These are phyloP conservation scores for Drosophila paracracens DNA, from an alignment of 2,888 invertebrate genomes.

Conservation along the genomic window DNA sequence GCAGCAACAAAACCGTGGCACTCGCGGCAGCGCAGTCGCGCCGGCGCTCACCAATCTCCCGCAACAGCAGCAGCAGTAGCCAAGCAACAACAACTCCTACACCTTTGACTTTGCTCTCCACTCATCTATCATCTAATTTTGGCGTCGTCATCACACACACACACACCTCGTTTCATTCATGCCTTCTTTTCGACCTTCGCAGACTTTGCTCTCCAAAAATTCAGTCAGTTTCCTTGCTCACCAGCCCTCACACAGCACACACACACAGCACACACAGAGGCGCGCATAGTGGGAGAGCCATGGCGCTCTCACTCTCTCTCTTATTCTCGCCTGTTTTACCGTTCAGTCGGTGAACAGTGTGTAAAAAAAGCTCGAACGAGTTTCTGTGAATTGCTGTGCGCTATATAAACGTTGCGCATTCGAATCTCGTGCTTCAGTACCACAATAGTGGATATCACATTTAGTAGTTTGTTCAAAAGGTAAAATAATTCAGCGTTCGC, in stretches of 20 bases:
- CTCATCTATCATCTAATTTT: slow-evolving; percentile 45
- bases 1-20: slow-evolving; percentile 46
- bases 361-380: slow-evolving; percentile 68
- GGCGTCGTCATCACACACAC: slow-evolving; percentile 34
- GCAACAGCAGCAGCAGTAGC: no score
- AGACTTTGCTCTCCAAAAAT: slow-evolving; percentile 38
- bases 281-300: slow-evolving; percentile 40
- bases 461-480: slow-evolving; percentile 77
- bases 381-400: slow-evolving; percentile 62
- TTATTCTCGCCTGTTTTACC: slow-evolving; percentile 48
- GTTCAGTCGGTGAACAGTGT: slow-evolving; percentile 48
- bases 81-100: slow-evolving; percentile 34
- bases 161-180: slow-evolving; percentile 68
- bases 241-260: slow-evolving; percentile 1
- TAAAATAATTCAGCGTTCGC: slow-evolving; percentile 46
- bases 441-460: slow-evolving; percentile 83
- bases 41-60: slow-evolving; percentile 46
- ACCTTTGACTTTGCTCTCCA: slow-evolving; percentile 52
- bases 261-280: slow-evolving; percentile 12
- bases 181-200: slow-evolving; percentile 72
- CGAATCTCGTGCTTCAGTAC: slow-evolving; percentile 84
- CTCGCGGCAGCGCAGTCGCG: slow-evolving; percentile 36
- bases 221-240: slow-evolving; percentile 38
- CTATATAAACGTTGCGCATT: slow-evolving; percentile 84
- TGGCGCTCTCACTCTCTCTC: slow-evolving; percentile 35